Conservation (phyloP, 2,797 vertebrate species). For the Tachyglossus aculeatus region DNA sequence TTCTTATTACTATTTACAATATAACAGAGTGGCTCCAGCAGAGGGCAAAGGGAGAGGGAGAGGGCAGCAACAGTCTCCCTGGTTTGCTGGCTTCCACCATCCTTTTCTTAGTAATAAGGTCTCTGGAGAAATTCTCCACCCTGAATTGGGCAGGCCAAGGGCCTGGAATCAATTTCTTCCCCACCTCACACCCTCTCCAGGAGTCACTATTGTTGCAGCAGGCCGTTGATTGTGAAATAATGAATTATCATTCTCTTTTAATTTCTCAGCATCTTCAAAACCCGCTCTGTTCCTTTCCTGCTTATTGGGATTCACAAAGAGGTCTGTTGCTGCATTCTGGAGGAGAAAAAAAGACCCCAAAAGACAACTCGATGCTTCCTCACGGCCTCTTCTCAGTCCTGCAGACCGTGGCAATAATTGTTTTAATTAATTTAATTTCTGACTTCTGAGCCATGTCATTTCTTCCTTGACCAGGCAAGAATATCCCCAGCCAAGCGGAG, state of each 20-base stretch:
- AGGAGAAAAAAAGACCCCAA: not conserved
- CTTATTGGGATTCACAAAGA: slow-evolving; percentile 28
- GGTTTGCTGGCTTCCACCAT: slow-evolving; percentile 3
- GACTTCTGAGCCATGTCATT: slow-evolving; percentile 38
- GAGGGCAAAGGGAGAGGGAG: no score
- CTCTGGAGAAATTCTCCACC: slow-evolving; percentile 12
- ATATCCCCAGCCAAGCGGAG: slow-evolving; percentile 8
- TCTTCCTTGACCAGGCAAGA: slow-evolving; percentile 31
- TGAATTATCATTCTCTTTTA: slow-evolving; percentile 45
- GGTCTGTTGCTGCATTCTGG: not conserved
- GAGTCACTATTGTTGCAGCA: slow-evolving; percentile 9
- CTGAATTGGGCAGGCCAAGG: not conserved
- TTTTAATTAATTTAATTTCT: slow-evolving; percentile 53
- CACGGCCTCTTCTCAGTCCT: slow-evolving; percentile 5
- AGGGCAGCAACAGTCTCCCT: no score
- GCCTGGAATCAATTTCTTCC: not conserved
- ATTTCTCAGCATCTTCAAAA: slow-evolving; percentile 36
- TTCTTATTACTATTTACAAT: no score
- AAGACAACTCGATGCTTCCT: not conserved
- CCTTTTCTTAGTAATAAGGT: slow-evolving; percentile 39
- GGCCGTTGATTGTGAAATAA: slow-evolving; percentile 38
- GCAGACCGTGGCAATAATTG: slow-evolving; percentile 25
- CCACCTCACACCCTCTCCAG: slow-evolving; percentile 10
- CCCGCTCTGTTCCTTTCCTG: slow-evolving; percentile 13
- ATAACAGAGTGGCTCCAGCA: no score